Evolutionary conservation across 2,113 vertebrate genomes (phyloP).

Genomic region (Spheniscus mendiculus): DNA sequence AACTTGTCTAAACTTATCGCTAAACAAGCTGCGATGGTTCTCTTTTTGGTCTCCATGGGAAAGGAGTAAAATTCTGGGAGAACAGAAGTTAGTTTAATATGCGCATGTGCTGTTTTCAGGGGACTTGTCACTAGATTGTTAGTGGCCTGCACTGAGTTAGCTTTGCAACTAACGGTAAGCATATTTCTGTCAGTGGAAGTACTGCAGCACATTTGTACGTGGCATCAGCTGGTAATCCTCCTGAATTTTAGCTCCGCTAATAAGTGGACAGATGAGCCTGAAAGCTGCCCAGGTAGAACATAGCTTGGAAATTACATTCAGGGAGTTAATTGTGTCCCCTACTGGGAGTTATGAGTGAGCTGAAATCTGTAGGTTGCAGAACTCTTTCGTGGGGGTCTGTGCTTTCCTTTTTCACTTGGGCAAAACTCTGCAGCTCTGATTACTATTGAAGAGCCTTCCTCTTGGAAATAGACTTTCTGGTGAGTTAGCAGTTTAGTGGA

Average conservation of each 20-base stretch:
- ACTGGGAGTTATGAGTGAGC: background rate
- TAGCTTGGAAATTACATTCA: background rate
- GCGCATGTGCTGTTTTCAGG: background rate
- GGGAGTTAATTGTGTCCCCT: background rate
- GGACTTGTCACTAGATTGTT: accelerated
- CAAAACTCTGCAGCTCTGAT: background rate
- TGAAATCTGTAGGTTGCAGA: background rate
- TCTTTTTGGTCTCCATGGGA: background rate
- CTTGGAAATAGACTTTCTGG: background rate
- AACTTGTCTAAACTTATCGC: background rate
- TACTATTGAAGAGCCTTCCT: background rate
- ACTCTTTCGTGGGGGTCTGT: background rate
- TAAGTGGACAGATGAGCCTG: background rate
- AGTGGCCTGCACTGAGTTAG: background rate
- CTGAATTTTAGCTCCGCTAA: background rate
- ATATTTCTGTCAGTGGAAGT: background rate
- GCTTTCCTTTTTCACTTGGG: background rate
- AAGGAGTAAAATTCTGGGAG: background rate
- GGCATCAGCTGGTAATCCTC: background rate
- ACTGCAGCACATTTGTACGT: background rate
- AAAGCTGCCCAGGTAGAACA: background rate
- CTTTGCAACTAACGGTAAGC: background rate
- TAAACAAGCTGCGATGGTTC: background rate
- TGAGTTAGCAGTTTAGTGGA: background rate
- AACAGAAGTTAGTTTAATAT: background rate